A percentile compares a stretch with the other conserved stretches of the same genome.
Conservation (phyloP, 2,113 vertebrate species). For the Nycticorax nycticorax region DNA sequence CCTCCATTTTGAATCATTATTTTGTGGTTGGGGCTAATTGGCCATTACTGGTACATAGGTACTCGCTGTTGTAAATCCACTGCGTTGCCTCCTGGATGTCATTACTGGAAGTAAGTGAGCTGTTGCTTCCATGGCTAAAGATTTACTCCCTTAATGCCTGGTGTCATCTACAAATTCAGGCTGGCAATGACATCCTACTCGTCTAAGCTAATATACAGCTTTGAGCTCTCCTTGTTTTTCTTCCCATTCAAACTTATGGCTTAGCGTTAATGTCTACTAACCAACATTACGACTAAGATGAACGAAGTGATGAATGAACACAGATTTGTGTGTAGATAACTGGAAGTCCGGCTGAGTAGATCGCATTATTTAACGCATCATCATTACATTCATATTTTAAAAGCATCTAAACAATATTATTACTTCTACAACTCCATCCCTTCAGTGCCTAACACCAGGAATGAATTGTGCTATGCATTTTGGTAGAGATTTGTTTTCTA, state of each 20-base stretch:
- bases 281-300: background rate
- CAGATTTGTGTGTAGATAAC: background rate
- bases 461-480: background rate
- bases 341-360: background rate
- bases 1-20: background rate
- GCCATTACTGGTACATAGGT: background rate
- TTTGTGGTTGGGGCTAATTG: background rate
- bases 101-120: background rate
- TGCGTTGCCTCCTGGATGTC: background rate
- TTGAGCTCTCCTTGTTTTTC: background rate
- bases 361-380: background rate
- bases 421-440: background rate
- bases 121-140: background rate
- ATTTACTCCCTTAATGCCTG: conserved; percentile 24
- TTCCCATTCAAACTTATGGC: background rate
- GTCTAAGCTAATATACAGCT: background rate
- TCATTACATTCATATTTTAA: background rate
- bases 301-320: background rate
- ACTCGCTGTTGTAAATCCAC: background rate
- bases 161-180: conserved; percentile 41
- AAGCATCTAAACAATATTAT: background rate
- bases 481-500: background rate
- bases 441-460: background rate
- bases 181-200: conserved; percentile 20
- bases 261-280: background rate